Conservation (phyloP, 2,888 invertebrate genomes). For the Conchocele bisecta region DNA sequence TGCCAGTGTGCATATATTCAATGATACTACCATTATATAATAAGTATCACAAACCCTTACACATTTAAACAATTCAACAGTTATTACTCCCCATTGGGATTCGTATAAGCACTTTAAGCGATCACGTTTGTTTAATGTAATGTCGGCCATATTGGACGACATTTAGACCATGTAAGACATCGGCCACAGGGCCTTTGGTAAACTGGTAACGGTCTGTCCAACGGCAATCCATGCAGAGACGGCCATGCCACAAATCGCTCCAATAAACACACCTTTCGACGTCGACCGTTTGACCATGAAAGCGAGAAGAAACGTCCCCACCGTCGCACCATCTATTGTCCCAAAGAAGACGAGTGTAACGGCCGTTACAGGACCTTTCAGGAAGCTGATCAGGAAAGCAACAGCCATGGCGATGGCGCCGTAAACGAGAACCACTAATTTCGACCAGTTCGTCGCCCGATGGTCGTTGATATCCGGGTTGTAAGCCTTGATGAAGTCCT, state of each 20-base stretch:
- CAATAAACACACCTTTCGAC: conserved; percentile 8
- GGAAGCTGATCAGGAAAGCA: conserved; percentile 20
- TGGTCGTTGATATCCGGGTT: conserved; percentile 18
- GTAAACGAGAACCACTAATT: conserved; percentile 22
- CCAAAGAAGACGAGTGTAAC: conserved; percentile 27
- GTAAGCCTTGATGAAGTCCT: conserved; percentile 32
- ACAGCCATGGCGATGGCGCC: conserved; percentile 26
- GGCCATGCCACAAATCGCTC: background rate
- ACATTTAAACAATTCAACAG: too few relatives aligned
- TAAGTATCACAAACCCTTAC: too few relatives aligned
- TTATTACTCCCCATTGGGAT: too few relatives aligned
- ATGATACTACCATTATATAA: too few relatives aligned
- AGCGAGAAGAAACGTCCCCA: conserved; percentile 17
- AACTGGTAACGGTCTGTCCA: conserved; percentile 24
- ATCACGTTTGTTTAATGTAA: too few relatives aligned
- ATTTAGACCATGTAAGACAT: too few relatives aligned
- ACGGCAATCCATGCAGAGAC: background rate
- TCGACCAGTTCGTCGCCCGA: conserved; percentile 25
- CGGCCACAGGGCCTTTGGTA: too few relatives aligned
- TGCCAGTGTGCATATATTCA: too few relatives aligned
- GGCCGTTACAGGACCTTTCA: conserved; percentile 28
- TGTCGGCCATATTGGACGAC: too few relatives aligned
- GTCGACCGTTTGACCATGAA: conserved; percentile 9
- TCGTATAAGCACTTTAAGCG: too few relatives aligned
- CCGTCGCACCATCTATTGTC: conserved; percentile 24